Base-by-base conservation (phyloP, 2,797 vertebrate genomes). In the Lateolabrax maculatus region DNA sequence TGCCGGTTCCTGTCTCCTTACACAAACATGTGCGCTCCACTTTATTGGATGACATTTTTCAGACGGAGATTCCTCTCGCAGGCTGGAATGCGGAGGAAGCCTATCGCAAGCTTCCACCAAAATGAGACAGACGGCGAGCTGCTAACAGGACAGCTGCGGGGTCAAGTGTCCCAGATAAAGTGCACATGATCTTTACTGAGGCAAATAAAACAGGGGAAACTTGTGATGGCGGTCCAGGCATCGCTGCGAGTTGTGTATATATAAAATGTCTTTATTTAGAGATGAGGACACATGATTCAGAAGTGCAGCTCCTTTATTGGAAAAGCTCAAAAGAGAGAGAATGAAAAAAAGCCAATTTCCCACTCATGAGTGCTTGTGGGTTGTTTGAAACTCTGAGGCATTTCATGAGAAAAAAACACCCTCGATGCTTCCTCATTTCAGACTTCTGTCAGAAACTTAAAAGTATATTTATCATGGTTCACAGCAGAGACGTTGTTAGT, bases 61-160 rank as follows among this genome's bases (percentile, higher is more conserved):
- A 75, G 83, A 78, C 57, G 1, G 49, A 79, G 72, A 72, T 78
- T 75, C 77, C 75, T 65, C 55, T 70, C 9, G 2, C 25, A 2
- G 79, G 41, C 82, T 60, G 87, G 89, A 87, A 85, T 83, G 85
- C 43, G 18, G 72, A 85, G 75, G 74, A 75, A 79, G 63, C 29
- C 8, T 1, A 27, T 79, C 18, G 9, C 31, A 27, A 6, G 51
- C 57, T 13, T 72, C 41, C 55, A 31, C 48, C 52, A 19, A 31
- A 46, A 29, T 0, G 51, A 77, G 62, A 15, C 58, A 49, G 76
- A 57, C 60, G 1, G 64, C 25, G 68, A 43, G 72, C 78, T 48
- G 72, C 70, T 75, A 73, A 80, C 77, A 7, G 84, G 82, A 74
- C 84, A 84, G 84, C 84, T 79, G 83, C 57, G 1, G 73, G 82